Evolutionary conservation across 2,797 vertebrate genomes (phyloP), one percentile per base, ranked within the genome.

Genomic region (Euthynnus affinis): DNA sequence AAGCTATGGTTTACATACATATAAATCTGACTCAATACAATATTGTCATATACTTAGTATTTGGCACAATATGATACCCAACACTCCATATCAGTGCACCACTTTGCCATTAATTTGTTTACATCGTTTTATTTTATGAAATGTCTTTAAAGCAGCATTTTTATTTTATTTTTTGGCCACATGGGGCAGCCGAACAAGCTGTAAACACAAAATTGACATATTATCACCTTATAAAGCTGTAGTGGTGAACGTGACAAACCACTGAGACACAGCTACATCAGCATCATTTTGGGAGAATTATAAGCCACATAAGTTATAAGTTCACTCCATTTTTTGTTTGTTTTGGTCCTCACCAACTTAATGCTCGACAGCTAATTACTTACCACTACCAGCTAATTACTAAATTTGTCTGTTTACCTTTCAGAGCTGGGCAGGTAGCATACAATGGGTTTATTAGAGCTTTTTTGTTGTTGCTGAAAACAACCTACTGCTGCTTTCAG

Each of bases 1-100:
- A 44, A 8, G 63, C 55, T 57, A 15, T 18, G 37, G 37, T 80
- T 79, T 49, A n/a, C 8, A 49, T 49, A n/a, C 42, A 6, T 57
- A 32, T 46, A 37, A 37, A 48, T 6, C 27, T 62, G 25, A 62
- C 34, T 44, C 18, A 44, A 1, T 22, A 27, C 3, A 25, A 12
- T 59, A 25, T 25, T n/a, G 37, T 42, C 53, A 55, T n/a, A 49
- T 23, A 18, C 4, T 68, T 15, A 29, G 44, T 51, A 29, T 14
- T 34, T 49, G 46, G 23, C 20, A 6, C n/a, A 25, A 44, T 34
- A 29, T 27, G 6, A 48, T 56, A 25, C 10, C 23, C 23, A 25
- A 32, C 61, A 64, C 22, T 23, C 49, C 3, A 44, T 3, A 22
- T 27, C 22, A 27, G 3, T 10, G 7, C 4, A 22, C 1, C 2